phyloP scores from a whole-genome alignment of 2,888 invertebrate species.

The Syrista parreyssii region DNA sequence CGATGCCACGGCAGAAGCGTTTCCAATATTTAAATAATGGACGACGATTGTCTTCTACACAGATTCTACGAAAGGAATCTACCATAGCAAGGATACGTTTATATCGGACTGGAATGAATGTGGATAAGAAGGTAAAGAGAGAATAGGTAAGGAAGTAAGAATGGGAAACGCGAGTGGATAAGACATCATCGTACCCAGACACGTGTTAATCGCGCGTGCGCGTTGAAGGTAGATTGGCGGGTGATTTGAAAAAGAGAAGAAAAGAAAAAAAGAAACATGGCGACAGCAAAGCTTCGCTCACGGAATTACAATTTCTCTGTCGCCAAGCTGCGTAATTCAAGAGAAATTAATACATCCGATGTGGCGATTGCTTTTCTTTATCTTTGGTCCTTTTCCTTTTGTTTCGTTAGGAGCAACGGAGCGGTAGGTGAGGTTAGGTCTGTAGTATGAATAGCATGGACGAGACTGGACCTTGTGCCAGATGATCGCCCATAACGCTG shows the following conservation, averaged over 20 bases:
- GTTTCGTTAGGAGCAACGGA: too few relatives aligned
- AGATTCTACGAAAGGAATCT: too few relatives aligned
- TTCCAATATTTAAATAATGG: background rate
- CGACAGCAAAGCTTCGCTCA: background rate
- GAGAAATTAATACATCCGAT: slow-evolving; percentile 11
- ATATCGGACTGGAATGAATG: too few relatives aligned
- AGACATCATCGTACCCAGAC: too few relatives aligned
- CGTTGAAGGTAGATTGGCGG: slow-evolving; percentile 14
- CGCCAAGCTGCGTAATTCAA: too few relatives aligned
- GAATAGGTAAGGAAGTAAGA: too few relatives aligned
- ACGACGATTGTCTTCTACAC: too few relatives aligned
- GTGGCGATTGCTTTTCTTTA: slow-evolving; percentile 29
- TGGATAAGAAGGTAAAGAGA: too few relatives aligned
- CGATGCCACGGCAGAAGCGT: slow-evolving; percentile 1
- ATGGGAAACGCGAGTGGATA: too few relatives aligned
- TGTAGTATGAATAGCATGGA: background rate
- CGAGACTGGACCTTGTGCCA: slow-evolving; percentile 17
- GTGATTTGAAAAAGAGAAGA: slow-evolving; percentile 7
- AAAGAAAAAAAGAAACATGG: slow-evolving; percentile 6
- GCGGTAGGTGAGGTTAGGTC: background rate
- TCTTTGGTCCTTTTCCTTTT: slow-evolving; percentile 9
- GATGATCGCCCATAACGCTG: slow-evolving; percentile 31
- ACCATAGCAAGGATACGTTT: too few relatives aligned
- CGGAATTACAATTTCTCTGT: too few relatives aligned
- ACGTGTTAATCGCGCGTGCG: slow-evolving; percentile 9